phyloP scores from a whole-genome alignment of 2,113 vertebrate genomes.

The Xiphias gladius region DNA sequence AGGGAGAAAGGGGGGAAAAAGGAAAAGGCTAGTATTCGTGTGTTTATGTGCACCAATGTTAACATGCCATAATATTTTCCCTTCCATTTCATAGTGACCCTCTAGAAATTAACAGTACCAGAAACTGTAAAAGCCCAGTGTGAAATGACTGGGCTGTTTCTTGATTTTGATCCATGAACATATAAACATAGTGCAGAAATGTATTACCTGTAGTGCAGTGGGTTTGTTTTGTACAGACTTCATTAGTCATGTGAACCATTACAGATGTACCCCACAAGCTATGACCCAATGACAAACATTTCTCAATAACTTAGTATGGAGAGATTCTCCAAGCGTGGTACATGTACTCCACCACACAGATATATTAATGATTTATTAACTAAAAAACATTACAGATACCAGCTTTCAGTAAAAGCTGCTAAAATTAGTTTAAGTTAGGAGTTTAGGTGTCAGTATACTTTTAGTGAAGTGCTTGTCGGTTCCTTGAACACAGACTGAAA shows the following conservation, averaged over 20 bases:
- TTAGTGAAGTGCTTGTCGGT: background rate
- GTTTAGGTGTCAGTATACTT: background rate
- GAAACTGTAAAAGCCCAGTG: background rate
- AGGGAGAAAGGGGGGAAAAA: too few relatives aligned
- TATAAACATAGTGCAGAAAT: background rate
- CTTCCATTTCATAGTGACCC: background rate
- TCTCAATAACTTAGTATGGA: too few relatives aligned
- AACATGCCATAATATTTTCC: background rate
- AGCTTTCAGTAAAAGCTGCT: too few relatives aligned
- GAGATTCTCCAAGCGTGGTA: background rate
- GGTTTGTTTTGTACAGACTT: conserved; percentile 2
- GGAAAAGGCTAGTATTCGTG: background rate
- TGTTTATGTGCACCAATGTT: background rate
- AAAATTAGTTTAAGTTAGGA: too few relatives aligned
- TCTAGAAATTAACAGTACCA: background rate
- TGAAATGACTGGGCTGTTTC: background rate
- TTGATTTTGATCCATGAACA: background rate
- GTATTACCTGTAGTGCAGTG: too few relatives aligned
- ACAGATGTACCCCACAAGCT: background rate
- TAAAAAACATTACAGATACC: background rate
- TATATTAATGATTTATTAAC: background rate
- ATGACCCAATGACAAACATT: too few relatives aligned
- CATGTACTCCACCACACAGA: background rate
- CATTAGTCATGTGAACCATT: background rate
- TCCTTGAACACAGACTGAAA: too few relatives aligned